phyloP scores from a whole-genome alignment of 2,888 invertebrate genomes.

The Philereme vetulata region DNA sequence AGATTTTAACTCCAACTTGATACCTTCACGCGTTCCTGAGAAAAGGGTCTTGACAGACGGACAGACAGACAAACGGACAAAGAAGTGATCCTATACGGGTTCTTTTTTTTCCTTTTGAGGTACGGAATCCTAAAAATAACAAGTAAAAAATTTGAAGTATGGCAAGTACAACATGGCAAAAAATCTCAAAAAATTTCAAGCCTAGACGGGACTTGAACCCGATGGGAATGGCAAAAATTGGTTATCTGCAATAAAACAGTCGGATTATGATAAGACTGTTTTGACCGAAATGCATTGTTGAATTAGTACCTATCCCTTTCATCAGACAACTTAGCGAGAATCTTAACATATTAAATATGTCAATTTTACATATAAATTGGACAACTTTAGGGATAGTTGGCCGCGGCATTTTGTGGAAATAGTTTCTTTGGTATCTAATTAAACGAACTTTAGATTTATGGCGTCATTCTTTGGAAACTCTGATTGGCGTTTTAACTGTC shows the following conservation, averaged over 20 bases:
- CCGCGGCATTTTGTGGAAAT: constrained; percentile 54
- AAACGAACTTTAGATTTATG: too few species aligned
- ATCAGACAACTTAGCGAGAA: constrained; percentile 46
- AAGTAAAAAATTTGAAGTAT: neutral
- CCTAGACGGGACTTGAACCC: neutral
- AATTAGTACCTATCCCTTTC: constrained; percentile 13
- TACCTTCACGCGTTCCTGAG: too few species aligned
- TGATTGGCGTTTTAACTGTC: too few species aligned
- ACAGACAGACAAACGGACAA: too few species aligned
- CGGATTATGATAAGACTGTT: constrained; percentile 10
- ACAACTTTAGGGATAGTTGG: constrained; percentile 56
- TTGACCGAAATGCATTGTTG: constrained; percentile 22
- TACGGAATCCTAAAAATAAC: neutral
- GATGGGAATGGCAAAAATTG: neutral
- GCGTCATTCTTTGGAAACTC: too few species aligned
- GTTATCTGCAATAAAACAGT: constrained; percentile 23
- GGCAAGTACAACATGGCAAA: too few species aligned
- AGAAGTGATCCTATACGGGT: too few species aligned
- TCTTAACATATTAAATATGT: constrained; percentile 45
- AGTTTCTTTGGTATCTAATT: constrained; percentile 59
- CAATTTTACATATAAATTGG: constrained; percentile 57
- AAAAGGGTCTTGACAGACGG: too few species aligned
- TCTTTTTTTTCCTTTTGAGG: too few species aligned
- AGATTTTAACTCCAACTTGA: too few species aligned
- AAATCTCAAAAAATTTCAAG: too few species aligned